Conservation (phyloP, 35 echinoderm and acorn worm genomes). For the Heliocidaris tuberculata region DNA sequence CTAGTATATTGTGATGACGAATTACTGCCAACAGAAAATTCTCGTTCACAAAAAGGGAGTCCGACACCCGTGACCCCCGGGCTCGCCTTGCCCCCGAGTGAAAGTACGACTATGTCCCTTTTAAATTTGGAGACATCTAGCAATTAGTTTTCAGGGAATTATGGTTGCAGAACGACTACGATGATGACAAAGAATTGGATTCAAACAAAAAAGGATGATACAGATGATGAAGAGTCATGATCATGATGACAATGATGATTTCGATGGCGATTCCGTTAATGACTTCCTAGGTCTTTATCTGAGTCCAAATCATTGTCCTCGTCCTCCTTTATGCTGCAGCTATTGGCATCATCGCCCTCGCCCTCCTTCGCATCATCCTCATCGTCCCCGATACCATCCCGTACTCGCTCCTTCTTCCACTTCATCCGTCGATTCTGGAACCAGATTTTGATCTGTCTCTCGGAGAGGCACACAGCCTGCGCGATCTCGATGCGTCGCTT, state of each 20-base stretch:
- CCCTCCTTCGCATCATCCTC: slow-evolving; percentile 8
- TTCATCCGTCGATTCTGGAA: slow-evolving; percentile 98
- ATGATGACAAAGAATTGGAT: neutral
- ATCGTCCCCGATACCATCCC: slow-evolving; percentile 31
- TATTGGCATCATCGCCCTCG: slow-evolving; percentile 19
- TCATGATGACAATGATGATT: neutral
- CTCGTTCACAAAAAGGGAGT: too few relatives aligned
- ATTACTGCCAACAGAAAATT: too few relatives aligned
- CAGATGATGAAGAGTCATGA: neutral
- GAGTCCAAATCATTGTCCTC: slow-evolving; percentile 29
- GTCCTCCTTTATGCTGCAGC: slow-evolving; percentile 18
- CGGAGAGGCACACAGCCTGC: slow-evolving; percentile 83
- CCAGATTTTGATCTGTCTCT: slow-evolving; percentile 99
- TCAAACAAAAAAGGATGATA: neutral
- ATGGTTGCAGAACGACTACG: neutral
- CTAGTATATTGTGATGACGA: too few relatives aligned
- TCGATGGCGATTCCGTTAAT: neutral
- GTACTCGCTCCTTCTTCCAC: slow-evolving; percentile 91
- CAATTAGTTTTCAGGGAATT: neutral
- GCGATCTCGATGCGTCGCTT: slow-evolving; percentile 95
- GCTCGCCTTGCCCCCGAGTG: too few relatives aligned
- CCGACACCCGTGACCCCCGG: too few relatives aligned
- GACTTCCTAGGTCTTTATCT: slow-evolving; percentile 9
- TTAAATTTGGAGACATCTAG: neutral
- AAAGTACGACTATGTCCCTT: neutral